Conservation (phyloP, 2,797 vertebrate species). For the Sebastes ruberrimus region DNA sequence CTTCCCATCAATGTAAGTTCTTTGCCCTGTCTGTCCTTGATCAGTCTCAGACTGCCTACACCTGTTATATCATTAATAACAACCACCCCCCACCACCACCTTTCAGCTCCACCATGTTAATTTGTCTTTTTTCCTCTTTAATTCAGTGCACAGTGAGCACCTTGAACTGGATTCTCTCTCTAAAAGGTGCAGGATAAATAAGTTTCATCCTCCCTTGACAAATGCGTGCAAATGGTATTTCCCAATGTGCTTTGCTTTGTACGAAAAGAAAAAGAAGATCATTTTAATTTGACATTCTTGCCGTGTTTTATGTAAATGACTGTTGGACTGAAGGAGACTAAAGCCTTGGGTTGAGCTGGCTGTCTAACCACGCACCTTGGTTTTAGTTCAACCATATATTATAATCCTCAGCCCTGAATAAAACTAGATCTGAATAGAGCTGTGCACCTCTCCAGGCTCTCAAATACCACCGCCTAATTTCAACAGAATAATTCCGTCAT, state of each 20-base stretch:
- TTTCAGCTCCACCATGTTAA: background rate
- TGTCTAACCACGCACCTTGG: background rate
- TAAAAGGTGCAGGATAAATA: background rate
- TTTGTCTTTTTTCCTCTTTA: background rate
- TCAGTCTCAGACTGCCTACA: background rate
- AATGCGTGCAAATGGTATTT: background rate
- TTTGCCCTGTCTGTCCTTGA: background rate
- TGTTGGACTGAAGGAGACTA: background rate
- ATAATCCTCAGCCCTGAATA: slow-evolving; percentile 8
- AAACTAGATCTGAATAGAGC: slow-evolving; percentile 14
- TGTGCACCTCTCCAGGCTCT: slow-evolving; percentile 20
- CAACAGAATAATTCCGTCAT: slow-evolving; percentile 57
- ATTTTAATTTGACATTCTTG: background rate
- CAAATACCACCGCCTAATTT: slow-evolving; percentile 53
- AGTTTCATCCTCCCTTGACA: background rate
- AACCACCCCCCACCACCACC: background rate
- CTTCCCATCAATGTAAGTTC: background rate
- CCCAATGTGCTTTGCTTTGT: background rate
- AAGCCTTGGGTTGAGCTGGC: background rate
- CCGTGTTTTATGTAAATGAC: background rate
- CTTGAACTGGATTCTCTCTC: background rate
- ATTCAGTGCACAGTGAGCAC: background rate
- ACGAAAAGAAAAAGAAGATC: background rate
- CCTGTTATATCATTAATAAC: background rate
- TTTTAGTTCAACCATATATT: slow-evolving; percentile 17